These are phyloP conservation scores for Albula goreensis DNA, from an alignment of 2,113 vertebrate species.

Conservation along the genomic window DNA sequence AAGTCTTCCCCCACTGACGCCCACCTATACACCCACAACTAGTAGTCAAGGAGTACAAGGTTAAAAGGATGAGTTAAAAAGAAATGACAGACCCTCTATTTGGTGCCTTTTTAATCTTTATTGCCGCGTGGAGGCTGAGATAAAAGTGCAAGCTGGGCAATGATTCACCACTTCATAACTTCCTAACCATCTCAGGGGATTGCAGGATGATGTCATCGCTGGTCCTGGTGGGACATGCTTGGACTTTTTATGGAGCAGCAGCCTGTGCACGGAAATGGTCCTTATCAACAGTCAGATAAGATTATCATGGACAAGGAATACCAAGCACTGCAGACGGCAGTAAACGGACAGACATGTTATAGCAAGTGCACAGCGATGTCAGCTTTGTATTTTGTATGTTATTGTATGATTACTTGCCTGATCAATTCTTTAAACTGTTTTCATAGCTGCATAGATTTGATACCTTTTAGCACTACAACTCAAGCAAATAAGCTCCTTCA, in stretches of 20 bases:
- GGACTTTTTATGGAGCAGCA: constrained; percentile 2
- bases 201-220: neutral
- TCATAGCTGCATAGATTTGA: neutral
- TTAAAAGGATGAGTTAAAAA: neutral
- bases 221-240: neutral
- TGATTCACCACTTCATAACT: neutral
- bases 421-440: neutral
- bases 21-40: neutral
- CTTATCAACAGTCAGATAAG: neutral
- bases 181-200: neutral
- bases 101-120: constrained; percentile 2
- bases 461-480: neutral
- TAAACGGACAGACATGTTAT: neutral
- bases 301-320: neutral
- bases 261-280: neutral
- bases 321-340: neutral
- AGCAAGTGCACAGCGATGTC: neutral
- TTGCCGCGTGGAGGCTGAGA: neutral
- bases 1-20: neutral
- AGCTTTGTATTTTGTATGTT: neutral
- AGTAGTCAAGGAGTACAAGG: neutral
- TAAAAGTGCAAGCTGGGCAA: constrained; percentile 5
- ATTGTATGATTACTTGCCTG: neutral
- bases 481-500: neutral
- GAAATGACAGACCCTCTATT: neutral